Conservation (phyloP, 2,113 vertebrate species). For the Casuarius casuarius region DNA sequence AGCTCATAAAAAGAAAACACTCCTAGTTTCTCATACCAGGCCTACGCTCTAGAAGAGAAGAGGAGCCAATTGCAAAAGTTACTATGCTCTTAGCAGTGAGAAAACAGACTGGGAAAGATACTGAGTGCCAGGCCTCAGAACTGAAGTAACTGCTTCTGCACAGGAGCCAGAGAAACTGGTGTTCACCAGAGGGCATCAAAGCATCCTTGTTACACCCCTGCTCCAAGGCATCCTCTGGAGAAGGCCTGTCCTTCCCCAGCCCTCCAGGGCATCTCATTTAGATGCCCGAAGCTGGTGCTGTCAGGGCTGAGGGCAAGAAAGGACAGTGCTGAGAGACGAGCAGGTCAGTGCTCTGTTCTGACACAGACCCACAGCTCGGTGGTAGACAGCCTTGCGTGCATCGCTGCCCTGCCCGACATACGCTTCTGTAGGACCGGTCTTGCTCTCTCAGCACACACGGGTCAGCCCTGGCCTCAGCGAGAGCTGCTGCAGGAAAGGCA, state of each 20-base stretch:
- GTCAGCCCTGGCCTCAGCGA: not conserved
- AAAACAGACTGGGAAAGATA: not conserved
- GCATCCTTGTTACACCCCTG: not conserved
- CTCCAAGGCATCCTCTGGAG: not conserved
- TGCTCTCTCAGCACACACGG: not conserved
- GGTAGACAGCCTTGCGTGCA: accelerated
- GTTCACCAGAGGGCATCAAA: not conserved
- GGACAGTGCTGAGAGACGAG: not conserved
- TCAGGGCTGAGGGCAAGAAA: not conserved
- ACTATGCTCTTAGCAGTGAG: not conserved
- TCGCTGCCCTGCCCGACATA: not conserved
- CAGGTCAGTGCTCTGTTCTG: not conserved
- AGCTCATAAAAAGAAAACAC: not conserved
- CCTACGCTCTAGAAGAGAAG: not conserved
- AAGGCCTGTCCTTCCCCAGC: not conserved
- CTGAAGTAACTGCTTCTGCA: not conserved
- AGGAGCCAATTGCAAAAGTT: not conserved
- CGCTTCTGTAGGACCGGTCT: not conserved
- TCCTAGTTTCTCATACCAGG: not conserved
- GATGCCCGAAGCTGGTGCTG: not conserved
- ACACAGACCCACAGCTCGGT: not conserved
- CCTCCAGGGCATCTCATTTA: not conserved
- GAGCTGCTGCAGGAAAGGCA: not conserved
- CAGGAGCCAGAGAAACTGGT: not conserved
- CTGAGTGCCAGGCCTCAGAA: not conserved